These are phyloP conservation scores for Tetragonisca angustula DNA, from an alignment of 2,888 invertebrate genomes.

Conservation along the genomic window DNA sequence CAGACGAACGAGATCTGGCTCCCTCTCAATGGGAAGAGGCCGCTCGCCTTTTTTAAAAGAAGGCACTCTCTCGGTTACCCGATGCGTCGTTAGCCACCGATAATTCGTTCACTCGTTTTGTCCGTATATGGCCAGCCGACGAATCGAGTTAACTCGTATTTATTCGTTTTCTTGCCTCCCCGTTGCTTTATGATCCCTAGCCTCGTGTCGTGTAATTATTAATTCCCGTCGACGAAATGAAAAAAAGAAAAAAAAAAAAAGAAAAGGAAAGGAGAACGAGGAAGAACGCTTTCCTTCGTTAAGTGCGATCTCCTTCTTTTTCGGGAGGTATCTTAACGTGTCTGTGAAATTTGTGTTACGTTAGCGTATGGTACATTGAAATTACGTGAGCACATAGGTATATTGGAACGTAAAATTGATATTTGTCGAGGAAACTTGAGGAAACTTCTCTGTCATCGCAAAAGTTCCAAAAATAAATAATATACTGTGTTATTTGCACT, in stretches of 20 bases:
- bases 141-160: constrained; percentile 62
- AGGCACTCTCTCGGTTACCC: constrained; percentile 29
- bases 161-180: constrained; percentile 52
- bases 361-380: too few relatives aligned
- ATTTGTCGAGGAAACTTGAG: too few relatives aligned
- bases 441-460: too few relatives aligned
- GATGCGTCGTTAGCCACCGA: constrained; percentile 54
- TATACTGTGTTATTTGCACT: too few relatives aligned
- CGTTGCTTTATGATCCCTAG: constrained; percentile 17
- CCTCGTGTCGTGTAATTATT: constrained; percentile 37
- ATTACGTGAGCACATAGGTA: too few relatives aligned
- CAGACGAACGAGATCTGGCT: constrained; percentile 67
- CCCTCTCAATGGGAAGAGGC: constrained; percentile 74
- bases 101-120: constrained; percentile 68
- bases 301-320: too few relatives aligned
- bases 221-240: background rate
- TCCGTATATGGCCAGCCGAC: constrained; percentile 65
- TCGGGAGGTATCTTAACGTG: too few relatives aligned
- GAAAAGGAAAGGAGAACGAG: too few relatives aligned
- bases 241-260: background rate
- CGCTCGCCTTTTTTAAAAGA: constrained; percentile 52
- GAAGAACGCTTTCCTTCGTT: too few relatives aligned
- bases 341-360: too few relatives aligned
- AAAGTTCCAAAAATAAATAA: too few relatives aligned
- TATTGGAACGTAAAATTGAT: too few relatives aligned